Evolutionary conservation across 2,888 invertebrate species (phyloP).

Genomic region (Noctua janthe): DNA sequence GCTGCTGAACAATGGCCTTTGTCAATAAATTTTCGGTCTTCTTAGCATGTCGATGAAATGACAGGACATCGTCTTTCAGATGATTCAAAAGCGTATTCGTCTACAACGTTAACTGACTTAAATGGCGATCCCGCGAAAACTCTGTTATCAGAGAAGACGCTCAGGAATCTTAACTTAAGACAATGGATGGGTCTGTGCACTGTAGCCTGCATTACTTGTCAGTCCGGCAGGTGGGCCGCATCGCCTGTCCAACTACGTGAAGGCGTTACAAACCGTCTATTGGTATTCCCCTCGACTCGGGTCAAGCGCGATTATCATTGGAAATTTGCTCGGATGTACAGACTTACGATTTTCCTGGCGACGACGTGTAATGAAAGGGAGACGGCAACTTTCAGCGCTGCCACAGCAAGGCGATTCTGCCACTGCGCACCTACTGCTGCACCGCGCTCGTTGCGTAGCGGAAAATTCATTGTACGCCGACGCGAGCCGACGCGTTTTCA

Average conservation of each 20-base stretch:
- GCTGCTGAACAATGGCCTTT: background rate
- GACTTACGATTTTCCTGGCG: slow-evolving; percentile 66
- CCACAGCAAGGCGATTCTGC: background rate
- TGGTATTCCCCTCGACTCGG: slow-evolving; percentile 76
- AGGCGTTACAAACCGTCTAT: slow-evolving; percentile 77
- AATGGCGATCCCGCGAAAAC: background rate
- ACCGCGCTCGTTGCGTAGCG: too few species aligned
- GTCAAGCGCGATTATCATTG: slow-evolving; percentile 73
- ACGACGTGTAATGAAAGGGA: slow-evolving; percentile 15
- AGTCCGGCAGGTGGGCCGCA: slow-evolving; percentile 58
- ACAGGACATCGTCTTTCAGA: background rate
- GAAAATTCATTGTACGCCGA: too few species aligned
- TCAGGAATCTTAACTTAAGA: background rate
- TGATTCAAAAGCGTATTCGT: background rate
- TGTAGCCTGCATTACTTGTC: slow-evolving; percentile 52
- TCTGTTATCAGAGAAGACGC: background rate
- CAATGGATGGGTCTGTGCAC: slow-evolving; percentile 20
- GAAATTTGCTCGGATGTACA: slow-evolving; percentile 69
- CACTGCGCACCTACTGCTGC: too few species aligned
- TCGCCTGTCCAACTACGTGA: slow-evolving; percentile 76
- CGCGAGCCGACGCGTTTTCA: too few species aligned
- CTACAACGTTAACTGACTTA: background rate
- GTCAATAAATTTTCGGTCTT: background rate
- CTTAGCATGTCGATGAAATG: background rate
- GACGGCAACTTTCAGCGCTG: background rate